Conservation (phyloP, 1,140 invertebrate genomes). For the Ridgeia piscesae region DNA sequence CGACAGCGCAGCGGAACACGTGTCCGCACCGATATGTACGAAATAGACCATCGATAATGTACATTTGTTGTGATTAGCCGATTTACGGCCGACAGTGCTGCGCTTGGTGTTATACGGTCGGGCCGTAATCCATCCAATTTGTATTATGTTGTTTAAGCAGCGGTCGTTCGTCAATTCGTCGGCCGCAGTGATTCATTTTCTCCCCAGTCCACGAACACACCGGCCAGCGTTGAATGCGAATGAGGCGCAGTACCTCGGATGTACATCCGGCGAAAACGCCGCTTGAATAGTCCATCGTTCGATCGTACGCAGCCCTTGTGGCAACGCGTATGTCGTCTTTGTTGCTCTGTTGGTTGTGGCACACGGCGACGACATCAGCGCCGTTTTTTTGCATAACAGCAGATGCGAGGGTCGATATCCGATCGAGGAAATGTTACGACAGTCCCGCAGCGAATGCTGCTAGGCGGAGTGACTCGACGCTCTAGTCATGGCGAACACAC, state of each 20-base stretch:
- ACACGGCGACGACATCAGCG: not conserved
- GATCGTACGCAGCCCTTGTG: not conserved
- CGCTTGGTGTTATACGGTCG: not conserved
- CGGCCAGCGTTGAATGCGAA: not conserved
- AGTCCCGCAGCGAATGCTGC: not conserved
- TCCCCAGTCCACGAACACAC: not conserved
- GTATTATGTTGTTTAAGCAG: not conserved
- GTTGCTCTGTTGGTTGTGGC: not conserved
- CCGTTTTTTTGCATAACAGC: not conserved
- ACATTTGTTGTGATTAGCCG: not conserved
- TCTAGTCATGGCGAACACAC: not conserved
- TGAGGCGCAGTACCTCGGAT: not conserved
- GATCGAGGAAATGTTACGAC: not conserved
- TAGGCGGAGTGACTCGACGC: not conserved
- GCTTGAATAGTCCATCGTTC: not conserved
- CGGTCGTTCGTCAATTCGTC: not conserved
- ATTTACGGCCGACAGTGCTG: not conserved
- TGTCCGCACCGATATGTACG: too few relatives aligned
- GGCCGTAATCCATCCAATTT: not conserved
- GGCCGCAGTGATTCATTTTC: not conserved
- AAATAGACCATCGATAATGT: too few relatives aligned
- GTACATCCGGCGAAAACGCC: not conserved
- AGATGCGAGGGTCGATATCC: not conserved
- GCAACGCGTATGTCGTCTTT: too few relatives aligned
- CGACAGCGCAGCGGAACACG: too few relatives aligned